A percentile compares a stretch with the other conserved stretches of the same genome.
Evolutionary conservation across 1,140 invertebrate genomes (phyloP).

Genomic region (Diorhabda carinulata): DNA sequence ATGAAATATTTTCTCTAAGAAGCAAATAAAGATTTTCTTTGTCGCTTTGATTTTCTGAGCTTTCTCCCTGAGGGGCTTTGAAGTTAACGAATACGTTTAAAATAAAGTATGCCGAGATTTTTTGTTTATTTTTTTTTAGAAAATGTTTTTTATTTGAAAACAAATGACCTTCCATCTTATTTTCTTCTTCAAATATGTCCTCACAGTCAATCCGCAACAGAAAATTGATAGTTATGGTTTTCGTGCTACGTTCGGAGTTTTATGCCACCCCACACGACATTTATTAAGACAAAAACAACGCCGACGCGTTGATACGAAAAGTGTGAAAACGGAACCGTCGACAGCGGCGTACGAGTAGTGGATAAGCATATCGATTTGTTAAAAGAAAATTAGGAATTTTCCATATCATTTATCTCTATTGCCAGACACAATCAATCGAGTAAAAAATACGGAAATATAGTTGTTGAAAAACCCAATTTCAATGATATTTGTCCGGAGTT

Average conservation of each 20-base stretch:
- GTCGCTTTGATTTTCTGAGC: too few species aligned
- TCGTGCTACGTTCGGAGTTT: slow-evolving; percentile 13
- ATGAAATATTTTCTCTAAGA: too few species aligned
- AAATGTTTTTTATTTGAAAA: not conserved
- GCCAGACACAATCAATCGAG: too few species aligned
- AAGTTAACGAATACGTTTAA: too few species aligned
- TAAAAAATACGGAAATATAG: too few species aligned
- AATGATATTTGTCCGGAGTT: too few species aligned
- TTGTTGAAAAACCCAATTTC: too few species aligned
- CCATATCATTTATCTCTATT: too few species aligned
- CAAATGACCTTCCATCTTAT: not conserved
- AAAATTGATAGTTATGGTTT: slow-evolving; percentile 19
- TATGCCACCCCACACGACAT: slow-evolving; percentile 14
- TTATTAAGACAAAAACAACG: slow-evolving; percentile 17
- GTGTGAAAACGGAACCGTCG: not conserved
- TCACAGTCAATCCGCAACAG: not conserved
- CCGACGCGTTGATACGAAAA: not conserved
- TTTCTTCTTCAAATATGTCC: not conserved
- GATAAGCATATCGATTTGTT: too few species aligned
- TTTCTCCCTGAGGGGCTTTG: too few species aligned
- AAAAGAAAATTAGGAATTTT: too few species aligned
- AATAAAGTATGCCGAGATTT: not conserved
- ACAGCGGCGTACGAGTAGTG: not conserved
- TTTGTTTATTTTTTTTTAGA: not conserved
- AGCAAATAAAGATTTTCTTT: too few species aligned